These are phyloP conservation scores for Lamprologus sp. DNA, from an alignment of 2,113 vertebrate genomes.

Conservation along the genomic window DNA sequence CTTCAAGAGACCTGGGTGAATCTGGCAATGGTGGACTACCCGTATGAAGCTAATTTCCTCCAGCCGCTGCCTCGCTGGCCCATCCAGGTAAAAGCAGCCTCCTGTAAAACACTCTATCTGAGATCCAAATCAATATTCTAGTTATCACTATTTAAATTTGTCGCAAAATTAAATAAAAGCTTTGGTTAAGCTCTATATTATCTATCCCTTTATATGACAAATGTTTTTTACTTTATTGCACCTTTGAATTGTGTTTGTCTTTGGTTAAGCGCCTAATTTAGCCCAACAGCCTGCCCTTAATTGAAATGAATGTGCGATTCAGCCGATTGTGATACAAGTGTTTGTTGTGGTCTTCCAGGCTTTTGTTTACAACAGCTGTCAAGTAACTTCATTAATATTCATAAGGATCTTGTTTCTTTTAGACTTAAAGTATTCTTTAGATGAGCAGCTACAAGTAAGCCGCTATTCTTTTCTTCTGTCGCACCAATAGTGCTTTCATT, in stretches of 20 bases:
- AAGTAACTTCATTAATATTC: slow-evolving; percentile 64
- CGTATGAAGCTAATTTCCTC: slow-evolving; percentile 86
- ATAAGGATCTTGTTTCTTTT: slow-evolving; percentile 43
- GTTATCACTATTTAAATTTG: not conserved
- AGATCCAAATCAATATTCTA: not conserved
- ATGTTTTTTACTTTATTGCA: not conserved
- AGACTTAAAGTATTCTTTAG: slow-evolving; percentile 43
- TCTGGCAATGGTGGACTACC: slow-evolving; percentile 94
- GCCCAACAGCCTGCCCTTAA: slow-evolving; percentile 14
- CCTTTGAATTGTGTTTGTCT: not conserved
- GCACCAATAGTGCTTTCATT: slow-evolving; percentile 26
- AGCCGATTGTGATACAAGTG: slow-evolving; percentile 32
- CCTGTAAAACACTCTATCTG: not conserved
- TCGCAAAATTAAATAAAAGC: not conserved
- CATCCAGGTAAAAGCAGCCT: slow-evolving; percentile 75
- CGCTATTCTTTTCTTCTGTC: slow-evolving; percentile 16
- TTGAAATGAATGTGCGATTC: slow-evolving; percentile 14
- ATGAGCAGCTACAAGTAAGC: slow-evolving; percentile 41
- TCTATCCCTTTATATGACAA: not conserved
- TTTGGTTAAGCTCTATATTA: not conserved
- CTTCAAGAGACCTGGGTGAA: slow-evolving; percentile 91
- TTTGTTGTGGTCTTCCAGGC: slow-evolving; percentile 46
- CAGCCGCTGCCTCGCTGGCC: slow-evolving; percentile 92
- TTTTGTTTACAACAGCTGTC: slow-evolving; percentile 57
- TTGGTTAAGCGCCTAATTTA: slow-evolving; percentile 6